Percentiles rank a stretch among this genome's conserved stretches.
Conservation (phyloP, 2,888 invertebrate genomes). For the Thymelicus lineola region DNA sequence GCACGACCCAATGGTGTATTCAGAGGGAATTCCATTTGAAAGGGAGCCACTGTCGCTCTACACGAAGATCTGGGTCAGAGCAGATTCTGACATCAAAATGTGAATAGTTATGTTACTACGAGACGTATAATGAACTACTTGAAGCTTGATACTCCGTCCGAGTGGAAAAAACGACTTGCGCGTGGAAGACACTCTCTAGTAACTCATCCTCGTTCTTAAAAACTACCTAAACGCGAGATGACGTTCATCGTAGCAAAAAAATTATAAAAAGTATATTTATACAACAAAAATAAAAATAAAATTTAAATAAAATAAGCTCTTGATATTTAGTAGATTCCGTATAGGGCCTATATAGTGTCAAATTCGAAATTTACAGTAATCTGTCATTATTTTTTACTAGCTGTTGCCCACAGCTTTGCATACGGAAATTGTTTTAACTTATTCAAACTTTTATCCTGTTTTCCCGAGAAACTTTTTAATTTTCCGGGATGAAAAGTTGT, state of each 20-base stretch:
- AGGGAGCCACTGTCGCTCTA: conserved; percentile 22
- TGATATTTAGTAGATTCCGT: no score
- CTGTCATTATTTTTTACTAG: no score
- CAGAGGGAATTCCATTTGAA: conserved; percentile 25
- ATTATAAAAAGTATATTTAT: no score
- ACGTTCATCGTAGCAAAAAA: not conserved
- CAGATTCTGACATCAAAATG: conserved; percentile 24
- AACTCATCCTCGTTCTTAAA: not conserved
- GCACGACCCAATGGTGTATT: conserved; percentile 16
- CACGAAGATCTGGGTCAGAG: conserved; percentile 24
- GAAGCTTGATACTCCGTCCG: conserved; percentile 7
- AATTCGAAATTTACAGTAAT: no score
- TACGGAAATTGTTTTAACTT: no score
- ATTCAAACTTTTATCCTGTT: no score
- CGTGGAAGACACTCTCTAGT: not conserved
- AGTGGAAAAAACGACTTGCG: conserved; percentile 6
- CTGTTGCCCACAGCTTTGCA: no score
- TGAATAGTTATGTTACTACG: conserved; percentile 20
- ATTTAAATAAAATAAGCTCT: no score
- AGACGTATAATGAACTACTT: conserved; percentile 20
- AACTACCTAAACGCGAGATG: not conserved
- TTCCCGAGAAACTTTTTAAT: no score
- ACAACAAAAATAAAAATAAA: no score
- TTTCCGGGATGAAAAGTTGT: no score
- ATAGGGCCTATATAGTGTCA: no score